These are phyloP conservation scores for Girardia tigrina DNA, from an alignment of 2,888 invertebrate genomes.

Conservation along the genomic window DNA sequence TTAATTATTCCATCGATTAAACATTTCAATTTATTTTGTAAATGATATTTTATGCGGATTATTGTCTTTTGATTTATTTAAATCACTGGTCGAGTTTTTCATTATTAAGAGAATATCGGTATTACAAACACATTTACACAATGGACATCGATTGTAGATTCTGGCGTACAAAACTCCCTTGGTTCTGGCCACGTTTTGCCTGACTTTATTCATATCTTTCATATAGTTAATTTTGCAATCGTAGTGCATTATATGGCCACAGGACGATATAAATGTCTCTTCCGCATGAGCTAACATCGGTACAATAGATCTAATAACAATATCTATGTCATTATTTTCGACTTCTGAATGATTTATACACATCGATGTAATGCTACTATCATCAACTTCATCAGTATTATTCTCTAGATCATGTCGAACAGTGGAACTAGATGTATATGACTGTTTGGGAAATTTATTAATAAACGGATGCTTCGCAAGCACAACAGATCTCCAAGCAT, in stretches of 20 bases:
- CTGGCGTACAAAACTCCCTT: neutral
- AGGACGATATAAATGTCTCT: neutral
- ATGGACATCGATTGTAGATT: conserved; percentile 9
- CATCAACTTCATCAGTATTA: too few relatives aligned
- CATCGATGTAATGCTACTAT: too few relatives aligned
- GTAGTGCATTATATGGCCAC: conserved; percentile 6
- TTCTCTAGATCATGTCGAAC: too few relatives aligned
- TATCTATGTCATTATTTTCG: neutral
- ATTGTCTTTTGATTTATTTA: too few relatives aligned
- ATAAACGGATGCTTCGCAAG: conserved; percentile 5
- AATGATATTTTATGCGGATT: too few relatives aligned
- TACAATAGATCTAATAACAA: neutral
- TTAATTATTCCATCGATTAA: too few relatives aligned
- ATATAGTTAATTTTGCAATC: neutral
- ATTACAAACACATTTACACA: conserved; percentile 19
- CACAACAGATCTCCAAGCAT: neutral
- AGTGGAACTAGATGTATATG: neutral
- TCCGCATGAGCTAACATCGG: conserved; percentile 7
- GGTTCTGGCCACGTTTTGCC: neutral
- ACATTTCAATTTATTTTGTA: too few relatives aligned
- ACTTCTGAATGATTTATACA: too few relatives aligned
- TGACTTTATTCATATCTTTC: neutral
- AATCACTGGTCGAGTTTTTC: too few relatives aligned
- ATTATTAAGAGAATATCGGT: neutral
- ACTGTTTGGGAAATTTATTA: neutral